Base-by-base conservation (phyloP, 2,797 vertebrate species). In the Varecia variegata region DNA sequence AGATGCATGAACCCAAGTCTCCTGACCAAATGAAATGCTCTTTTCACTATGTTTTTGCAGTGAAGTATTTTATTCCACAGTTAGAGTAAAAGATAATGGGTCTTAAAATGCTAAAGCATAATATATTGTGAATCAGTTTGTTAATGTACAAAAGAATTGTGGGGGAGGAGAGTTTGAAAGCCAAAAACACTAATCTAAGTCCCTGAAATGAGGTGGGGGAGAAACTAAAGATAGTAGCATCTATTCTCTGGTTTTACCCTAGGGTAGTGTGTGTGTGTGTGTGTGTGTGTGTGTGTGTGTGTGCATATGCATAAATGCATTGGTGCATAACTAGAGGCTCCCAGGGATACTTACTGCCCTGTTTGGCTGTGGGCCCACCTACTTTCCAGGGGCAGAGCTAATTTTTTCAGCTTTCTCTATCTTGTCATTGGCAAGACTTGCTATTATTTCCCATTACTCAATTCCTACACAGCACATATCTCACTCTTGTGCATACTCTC, bases 1-100 rank as follows among this genome's bases (percentile, higher is more conserved):
- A 17, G 23, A 71, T 71, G 77, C 71, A 65, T 62, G 50, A 84
- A 83, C 30, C 17, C 54, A 81, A 25, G 13, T 58, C 68, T 62
- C 45, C 45, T 80, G 65, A 89, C 27, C 65, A 94, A 68, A 54
- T 74, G 54, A 79, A 87, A 88, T 56, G 8, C 21, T 88, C 32
- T 87, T 96, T 93, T 91, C 43, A 52, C 43, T 71, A 47, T 3
- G 0, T 25, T 83, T 96, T 90, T 87, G 71, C 35, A 86, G 91
- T 70, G 90, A 95, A 96, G 90, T 68, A 84, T 89, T 90, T 73
- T 86, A 95, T 93, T 88, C 23, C 45, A 60, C 20, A 79, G 47
- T 83, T 89, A 25, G 32, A 76, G 85, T 90, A 83, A 96, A 95
- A 71, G 21, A 81, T 84, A 96, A 81, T 77, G 70, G 58, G 17